Base-by-base conservation (phyloP, 2,888 invertebrate species). In the Pherbina coryleti region DNA sequence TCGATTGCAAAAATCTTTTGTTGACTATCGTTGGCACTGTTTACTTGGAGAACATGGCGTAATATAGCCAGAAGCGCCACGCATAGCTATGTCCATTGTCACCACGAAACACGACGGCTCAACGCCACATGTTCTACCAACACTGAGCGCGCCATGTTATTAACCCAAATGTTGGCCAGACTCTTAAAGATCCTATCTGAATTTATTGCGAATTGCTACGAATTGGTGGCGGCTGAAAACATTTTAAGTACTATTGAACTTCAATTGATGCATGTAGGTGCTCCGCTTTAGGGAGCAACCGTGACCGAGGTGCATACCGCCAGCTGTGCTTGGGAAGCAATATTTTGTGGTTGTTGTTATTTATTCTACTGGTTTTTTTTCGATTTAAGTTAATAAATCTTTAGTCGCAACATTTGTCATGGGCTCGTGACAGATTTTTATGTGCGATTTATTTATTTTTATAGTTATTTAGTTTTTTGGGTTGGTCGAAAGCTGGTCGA, bases 261-360 rank as follows among this genome's bases (percentile, higher is more conserved):
- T 44, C 49, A 67, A 67, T 67, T 67, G 67, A 44, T 22, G n/a
- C 67, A 44, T 22, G 19, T 22, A 9, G 37, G 9, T 49, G 25
- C 49, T 44, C 37, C 44, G 44, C 19, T 49, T 67, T 44, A 37
- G 44, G 67, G 67, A 49, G 67, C 44, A 44, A 67, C 67, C 67
- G 67, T 67, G 67, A 44, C 67, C 67, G 22, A 31, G 37, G 25
- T 22, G 44, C 67, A 67, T 67, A 19, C 22, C 37, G 22, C 31
- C 67, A 67, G 44, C 44, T 44, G 44, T 44, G 44, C 44, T 44
- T 44, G 44, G 44, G 44, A 44, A 44, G 11, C 44, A 44, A 44
- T 44, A 7, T 44, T 44, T 14, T 44, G 37, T 44, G 14, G 11
- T 11, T 44, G 14, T 44, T 44, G 11, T 44, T 11, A 44, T 44